Evolutionary conservation across 1,140 invertebrate species (phyloP).

Genomic region (Cydia splendana): DNA sequence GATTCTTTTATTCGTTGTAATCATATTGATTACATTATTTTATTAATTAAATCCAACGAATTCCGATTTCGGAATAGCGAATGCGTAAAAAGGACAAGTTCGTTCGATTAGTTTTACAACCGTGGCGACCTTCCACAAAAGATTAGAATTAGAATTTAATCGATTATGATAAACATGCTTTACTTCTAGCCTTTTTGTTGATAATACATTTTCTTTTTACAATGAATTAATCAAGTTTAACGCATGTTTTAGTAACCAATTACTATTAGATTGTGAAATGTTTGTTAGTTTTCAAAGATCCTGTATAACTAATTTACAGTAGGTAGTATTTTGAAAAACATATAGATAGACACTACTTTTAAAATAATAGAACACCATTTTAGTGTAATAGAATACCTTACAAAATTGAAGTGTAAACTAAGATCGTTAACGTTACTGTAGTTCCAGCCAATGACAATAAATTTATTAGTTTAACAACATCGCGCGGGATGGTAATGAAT

Average conservation of each 20-base stretch:
- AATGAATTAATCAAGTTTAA: no score
- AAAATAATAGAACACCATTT: neutral
- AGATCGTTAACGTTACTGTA: neutral
- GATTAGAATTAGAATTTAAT: neutral
- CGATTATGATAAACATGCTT: constrained; percentile 14
- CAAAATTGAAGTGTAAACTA: neutral
- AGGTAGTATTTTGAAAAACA: no score
- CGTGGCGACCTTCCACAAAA: neutral
- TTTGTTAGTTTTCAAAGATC: no score
- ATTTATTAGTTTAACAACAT: constrained; percentile 6
- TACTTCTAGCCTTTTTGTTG: no score
- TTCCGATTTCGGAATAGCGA: neutral
- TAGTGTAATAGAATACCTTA: neutral
- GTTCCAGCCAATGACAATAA: constrained; percentile 5
- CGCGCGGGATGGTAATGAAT: neutral
- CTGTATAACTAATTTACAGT: no score
- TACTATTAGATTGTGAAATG: no score
- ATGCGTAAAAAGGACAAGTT: constrained; percentile 12
- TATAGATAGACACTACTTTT: no score
- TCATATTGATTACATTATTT: no score
- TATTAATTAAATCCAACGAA: neutral
- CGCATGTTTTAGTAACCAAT: neutral
- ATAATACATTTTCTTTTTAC: no score
- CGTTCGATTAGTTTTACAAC: neutral
- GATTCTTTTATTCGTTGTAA: no score